Conservation (phyloP, 2,888 invertebrate genomes). For the Cactoblastis cactorum region DNA sequence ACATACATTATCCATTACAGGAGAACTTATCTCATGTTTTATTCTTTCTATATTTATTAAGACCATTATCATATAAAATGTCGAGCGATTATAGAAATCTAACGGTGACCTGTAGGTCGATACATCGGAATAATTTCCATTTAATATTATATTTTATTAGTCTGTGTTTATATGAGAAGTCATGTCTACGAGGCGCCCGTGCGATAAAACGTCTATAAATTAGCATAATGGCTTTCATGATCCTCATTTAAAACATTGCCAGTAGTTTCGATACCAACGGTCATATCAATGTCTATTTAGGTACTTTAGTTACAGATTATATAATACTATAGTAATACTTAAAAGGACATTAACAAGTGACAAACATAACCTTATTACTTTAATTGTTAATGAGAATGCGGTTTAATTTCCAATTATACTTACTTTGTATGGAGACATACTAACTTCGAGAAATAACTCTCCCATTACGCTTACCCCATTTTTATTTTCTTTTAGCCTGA, state of each 20-base stretch:
- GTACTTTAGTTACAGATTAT: too few relatives aligned
- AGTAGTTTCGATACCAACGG: conserved; percentile 26
- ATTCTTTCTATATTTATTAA: conserved; percentile 23
- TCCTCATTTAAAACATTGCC: conserved; percentile 37
- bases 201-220: conserved; percentile 48
- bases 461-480: too few relatives aligned
- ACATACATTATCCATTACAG: not conserved
- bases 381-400: too few relatives aligned
- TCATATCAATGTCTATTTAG: too few relatives aligned
- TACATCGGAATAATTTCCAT: conserved; percentile 35
- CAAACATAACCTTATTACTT: too few relatives aligned
- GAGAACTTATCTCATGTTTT: conserved; percentile 24
- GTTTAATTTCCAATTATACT: too few relatives aligned
- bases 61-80: conserved; percentile 36
- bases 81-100: conserved; percentile 22
- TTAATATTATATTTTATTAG: conserved; percentile 31
- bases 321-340: too few relatives aligned
- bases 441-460: too few relatives aligned
- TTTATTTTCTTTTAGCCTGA: too few relatives aligned
- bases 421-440: too few relatives aligned
- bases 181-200: conserved; percentile 29
- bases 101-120: conserved; percentile 43
- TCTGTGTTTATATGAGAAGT: conserved; percentile 21
- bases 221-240: conserved; percentile 52
- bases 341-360: too few relatives aligned